Percentiles rank a stretch among this genome's conserved stretches.
phyloP scores from a whole-genome alignment of 2,113 vertebrate genomes.

The Carlito syrichta region DNA sequence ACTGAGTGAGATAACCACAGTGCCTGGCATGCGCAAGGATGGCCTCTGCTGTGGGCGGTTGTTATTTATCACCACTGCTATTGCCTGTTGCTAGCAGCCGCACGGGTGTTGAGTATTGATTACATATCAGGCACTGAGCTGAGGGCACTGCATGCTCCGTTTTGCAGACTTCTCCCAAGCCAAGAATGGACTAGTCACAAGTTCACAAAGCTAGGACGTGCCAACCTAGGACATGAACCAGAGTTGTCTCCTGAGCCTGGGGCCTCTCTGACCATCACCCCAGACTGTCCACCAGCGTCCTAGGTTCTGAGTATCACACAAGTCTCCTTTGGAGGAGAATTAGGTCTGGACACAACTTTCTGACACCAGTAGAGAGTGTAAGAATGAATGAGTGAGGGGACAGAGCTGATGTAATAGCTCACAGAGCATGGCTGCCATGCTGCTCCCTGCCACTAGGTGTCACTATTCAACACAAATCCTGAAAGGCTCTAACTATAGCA shows the following conservation, averaged over 20 bases:
- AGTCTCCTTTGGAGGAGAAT: not conserved
- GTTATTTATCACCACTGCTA: rapidly evolving
- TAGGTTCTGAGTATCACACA: not conserved
- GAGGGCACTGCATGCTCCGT: not conserved
- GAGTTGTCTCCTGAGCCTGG: not conserved
- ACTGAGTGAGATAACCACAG: not conserved
- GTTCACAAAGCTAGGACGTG: not conserved
- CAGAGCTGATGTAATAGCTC: not conserved
- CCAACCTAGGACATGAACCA: not conserved
- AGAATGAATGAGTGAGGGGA: no score
- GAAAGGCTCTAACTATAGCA: not conserved
- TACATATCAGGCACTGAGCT: not conserved
- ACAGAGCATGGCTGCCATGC: constrained; percentile 42
- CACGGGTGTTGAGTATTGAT: not conserved
- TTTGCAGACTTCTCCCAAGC: not conserved
- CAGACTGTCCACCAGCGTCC: not conserved
- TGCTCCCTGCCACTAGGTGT: not conserved
- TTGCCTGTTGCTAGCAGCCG: not conserved
- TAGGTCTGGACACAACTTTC: not conserved
- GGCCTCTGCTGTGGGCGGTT: no score
- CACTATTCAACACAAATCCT: not conserved
- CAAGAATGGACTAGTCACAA: not conserved
- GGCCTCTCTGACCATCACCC: not conserved
- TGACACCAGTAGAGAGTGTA: not conserved
- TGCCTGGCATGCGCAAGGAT: not conserved